Percentiles rank a stretch among this genome's conserved stretches.
Evolutionary conservation across 2,113 vertebrate species (phyloP).

Genomic region (Vidua macroura): DNA sequence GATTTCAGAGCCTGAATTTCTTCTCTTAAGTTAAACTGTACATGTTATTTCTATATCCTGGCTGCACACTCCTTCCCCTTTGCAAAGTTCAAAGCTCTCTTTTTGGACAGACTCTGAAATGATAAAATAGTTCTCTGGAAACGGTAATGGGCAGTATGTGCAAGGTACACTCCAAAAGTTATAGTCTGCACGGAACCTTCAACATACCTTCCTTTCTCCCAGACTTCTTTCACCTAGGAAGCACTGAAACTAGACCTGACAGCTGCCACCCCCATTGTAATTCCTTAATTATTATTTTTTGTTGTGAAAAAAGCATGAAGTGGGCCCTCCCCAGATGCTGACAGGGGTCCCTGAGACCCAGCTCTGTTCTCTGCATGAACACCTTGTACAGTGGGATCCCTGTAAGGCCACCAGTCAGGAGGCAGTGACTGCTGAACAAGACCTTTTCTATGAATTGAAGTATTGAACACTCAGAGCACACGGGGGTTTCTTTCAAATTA

Average conservation of each 20-base stretch:
- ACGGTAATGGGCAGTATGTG: neutral
- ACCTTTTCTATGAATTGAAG: neutral
- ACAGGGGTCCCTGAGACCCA: neutral
- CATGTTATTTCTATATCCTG: neutral
- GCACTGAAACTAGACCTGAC: neutral
- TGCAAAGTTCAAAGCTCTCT: neutral
- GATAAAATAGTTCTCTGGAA: neutral
- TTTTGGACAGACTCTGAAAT: neutral
- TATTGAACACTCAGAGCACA: neutral
- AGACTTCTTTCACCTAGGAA: neutral
- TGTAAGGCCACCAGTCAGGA: neutral
- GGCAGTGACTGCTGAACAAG: neutral
- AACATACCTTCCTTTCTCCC: neutral
- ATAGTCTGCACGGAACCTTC: neutral
- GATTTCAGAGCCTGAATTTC: neutral
- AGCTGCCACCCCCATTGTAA: neutral
- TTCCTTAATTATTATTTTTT: neutral
- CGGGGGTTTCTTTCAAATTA: neutral
- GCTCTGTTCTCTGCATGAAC: rapidly evolving
- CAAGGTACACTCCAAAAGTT: neutral
- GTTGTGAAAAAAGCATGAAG: neutral
- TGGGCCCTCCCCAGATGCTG: neutral
- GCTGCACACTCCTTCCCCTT: neutral
- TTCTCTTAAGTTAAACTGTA: neutral
- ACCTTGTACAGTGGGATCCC: neutral